Conservation (phyloP, 2,113 vertebrate species). For the Orycteropus afer region DNA sequence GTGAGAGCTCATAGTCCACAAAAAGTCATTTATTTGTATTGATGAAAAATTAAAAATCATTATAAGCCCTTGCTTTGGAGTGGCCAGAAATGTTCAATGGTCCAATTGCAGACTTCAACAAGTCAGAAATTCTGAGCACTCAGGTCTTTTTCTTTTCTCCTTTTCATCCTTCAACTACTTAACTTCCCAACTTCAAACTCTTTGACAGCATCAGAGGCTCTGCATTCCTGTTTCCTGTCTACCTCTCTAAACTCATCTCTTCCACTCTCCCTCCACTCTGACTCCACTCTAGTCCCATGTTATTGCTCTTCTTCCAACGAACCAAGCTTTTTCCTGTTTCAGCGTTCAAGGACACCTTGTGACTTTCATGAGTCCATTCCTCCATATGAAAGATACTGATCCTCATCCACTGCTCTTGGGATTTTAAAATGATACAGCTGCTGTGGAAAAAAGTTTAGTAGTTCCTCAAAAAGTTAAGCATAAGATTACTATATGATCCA, state of each 20-base stretch:
- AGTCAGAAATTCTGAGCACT: neutral
- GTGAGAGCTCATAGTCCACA: neutral
- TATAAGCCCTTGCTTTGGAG: neutral
- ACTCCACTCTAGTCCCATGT: neutral
- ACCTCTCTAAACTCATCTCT: neutral
- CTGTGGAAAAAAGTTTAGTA: no score
- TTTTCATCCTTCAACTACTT: neutral
- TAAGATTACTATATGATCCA: no score
- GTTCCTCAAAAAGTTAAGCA: no score
- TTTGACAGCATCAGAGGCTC: neutral
- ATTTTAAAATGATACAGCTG: no score
- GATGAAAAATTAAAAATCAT: neutral
- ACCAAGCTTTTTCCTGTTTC: neutral
- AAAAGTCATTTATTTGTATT: neutral
- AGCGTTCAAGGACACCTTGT: neutral
- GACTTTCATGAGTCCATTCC: neutral
- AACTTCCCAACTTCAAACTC: neutral
- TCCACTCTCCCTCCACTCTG: accelerated
- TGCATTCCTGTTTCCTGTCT: no score
- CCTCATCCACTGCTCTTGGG: no score
- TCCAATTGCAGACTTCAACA: neutral
- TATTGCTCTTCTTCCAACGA: neutral
- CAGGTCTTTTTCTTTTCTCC: neutral
- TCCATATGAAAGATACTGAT: neutral
- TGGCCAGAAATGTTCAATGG: neutral